Evolutionary conservation across 2,797 vertebrate genomes (phyloP), one percentile per base, ranked within the genome.

Genomic region (Sebastiscus albofasciatus): DNA sequence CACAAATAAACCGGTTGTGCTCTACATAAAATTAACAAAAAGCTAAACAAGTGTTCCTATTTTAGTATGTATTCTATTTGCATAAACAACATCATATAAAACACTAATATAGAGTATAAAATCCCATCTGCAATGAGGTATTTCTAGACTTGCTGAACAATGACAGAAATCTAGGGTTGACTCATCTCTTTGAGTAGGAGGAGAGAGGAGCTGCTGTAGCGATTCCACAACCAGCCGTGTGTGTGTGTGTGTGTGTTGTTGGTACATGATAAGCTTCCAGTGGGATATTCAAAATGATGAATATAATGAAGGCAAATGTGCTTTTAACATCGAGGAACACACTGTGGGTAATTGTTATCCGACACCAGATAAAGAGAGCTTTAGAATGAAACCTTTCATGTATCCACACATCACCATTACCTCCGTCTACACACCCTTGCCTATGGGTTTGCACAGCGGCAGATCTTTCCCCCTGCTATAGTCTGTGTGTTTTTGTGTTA

Each of bases 101-200:
- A 81, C 77, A 69, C 18, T 20, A 33, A 56, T 34, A 67, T 29
- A 14, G 16, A 66, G 54, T 56, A 24, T 64, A 42, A 65, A 79
- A 87, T 84, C 65, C 61, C 46, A 68, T 80, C 66, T 74, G 42
- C 49, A 46, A 13, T 39, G 36, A 81, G 62, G 61, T 81, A 82
- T 89, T 89, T 93, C 67, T 33, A 81, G 84, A 42, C 39, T 42
- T 42, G 39, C 39, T 42, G 39, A 42, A 42, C 39, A 54, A 74
- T 72, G 80, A 83, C 66, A 59, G 27, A 79, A 85, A 77, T 77
- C 73, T 65, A 18, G 22, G 75, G 79, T 79, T 91, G 89, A 91
- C 83, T 92, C 85, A 90, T 86, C 42, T 71, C 20, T 67, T 56
- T 72, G 80, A 88, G 89, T 82, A 69, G 84, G 84, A 84, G 83